phyloP scores from a whole-genome alignment of 2,113 vertebrate genomes.

The Odocoileus hemionus region DNA sequence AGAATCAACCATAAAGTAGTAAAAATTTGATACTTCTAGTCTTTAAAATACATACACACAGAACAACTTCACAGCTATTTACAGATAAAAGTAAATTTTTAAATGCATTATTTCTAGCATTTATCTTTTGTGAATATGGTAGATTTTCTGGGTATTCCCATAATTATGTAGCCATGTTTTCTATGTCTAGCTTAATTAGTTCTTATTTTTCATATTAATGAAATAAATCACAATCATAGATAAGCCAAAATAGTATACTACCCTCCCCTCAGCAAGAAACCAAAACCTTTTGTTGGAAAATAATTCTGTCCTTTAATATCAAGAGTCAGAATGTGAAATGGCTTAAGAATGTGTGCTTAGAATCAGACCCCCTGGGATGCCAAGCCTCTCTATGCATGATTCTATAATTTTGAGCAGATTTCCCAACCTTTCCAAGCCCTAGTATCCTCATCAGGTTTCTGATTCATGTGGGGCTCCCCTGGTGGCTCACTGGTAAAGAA shows the following conservation, averaged over 20 bases:
- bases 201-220: constrained; percentile 25
- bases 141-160: neutral
- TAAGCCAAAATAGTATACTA: neutral
- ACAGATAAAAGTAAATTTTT: constrained; percentile 29
- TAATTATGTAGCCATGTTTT: neutral
- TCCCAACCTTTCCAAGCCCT: neutral
- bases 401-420: neutral
- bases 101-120: neutral
- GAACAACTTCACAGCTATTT: neutral
- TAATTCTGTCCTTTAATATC: neutral
- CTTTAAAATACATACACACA: neutral
- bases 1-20: neutral
- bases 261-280: too few species aligned
- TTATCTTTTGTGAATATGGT: neutral
- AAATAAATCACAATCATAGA: constrained; percentile 23
- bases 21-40: neutral
- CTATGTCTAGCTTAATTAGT: neutral
- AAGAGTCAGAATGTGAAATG: neutral
- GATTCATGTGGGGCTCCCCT: neutral
- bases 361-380: too few species aligned
- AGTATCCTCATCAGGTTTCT: neutral
- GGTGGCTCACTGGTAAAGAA: neutral
- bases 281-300: neutral
- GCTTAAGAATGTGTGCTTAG: neutral
- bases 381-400: neutral